Base-by-base conservation (phyloP, 2,113 vertebrate genomes). In the Neopipo cinnamomea region DNA sequence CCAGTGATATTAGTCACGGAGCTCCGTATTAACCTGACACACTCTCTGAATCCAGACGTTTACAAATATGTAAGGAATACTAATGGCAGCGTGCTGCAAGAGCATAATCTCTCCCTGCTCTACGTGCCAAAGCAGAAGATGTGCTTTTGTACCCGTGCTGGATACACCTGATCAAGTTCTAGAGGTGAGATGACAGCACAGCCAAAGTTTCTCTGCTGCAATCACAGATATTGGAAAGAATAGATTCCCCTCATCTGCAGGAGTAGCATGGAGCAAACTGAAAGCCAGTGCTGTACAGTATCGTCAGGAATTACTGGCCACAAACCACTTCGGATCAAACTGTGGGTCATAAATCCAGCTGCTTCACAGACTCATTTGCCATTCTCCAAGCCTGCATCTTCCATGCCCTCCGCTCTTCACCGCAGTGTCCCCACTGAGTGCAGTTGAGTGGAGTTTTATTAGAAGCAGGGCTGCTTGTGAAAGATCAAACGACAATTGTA, bases 401-500 rank as follows among this genome's bases (percentile, higher is more conserved):
- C 93, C 88, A 1, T 89, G 95, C 88, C 93, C 95, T 96, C 73
- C 30, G 37, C 95, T 94, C 86, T 65, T 44, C 88, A 1, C 76
- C 30, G 16, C 5, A 0, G 88, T 50, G 80, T 89, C 92, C 95
- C 95, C 73, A 42, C 92, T 91, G 92, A 89, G 93, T 25, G 3
- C 91, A n/a, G 46, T 35, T 79, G 88, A 96, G 83, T 85, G 77
- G 83, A 96, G 92, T 81, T 95, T 94, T 94, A 91, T 95, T 88
- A 92, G 91, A 95, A 95, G 88, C 91, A 30, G 49, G 92, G 61
- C 92, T 95, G 93, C 92, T 96, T 93, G 86, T 86, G 85, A 80
- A 95, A 95, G 96, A 97, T 96, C 90, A 97, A 96, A 96, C 5
- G 2, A 83, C 86, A 81, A 24, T 91, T 94, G 83, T 87, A 87